Percentiles rank a stretch among this genome's conserved stretches.
phyloP scores from a whole-genome alignment of 2,888 invertebrate genomes.

The Oscheius sp. region DNA sequence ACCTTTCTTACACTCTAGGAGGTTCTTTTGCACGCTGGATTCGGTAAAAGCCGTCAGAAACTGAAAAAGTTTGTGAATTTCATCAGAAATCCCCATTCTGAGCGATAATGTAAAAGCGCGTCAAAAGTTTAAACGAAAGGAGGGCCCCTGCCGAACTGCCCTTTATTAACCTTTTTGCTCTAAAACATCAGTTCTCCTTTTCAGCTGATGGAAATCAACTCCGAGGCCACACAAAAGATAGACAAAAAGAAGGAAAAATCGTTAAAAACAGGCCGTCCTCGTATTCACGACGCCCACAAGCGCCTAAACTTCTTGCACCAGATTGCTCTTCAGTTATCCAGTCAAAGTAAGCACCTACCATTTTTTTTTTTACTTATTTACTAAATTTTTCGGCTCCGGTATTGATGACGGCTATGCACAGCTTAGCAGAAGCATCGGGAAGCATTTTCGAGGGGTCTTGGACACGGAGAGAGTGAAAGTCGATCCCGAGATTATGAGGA shows the following conservation, averaged over 20 bases:
- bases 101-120: too few relatives aligned
- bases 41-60: too few relatives aligned
- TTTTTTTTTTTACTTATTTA: conserved; percentile 8
- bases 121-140: too few relatives aligned
- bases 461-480: conserved; percentile 56
- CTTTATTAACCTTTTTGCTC: not conserved
- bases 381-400: conserved; percentile 32
- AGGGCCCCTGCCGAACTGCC: too few relatives aligned
- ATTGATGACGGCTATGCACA: conserved; percentile 58
- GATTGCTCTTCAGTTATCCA: conserved; percentile 41
- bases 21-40: too few relatives aligned
- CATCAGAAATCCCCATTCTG: too few relatives aligned
- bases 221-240: not conserved
- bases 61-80: too few relatives aligned
- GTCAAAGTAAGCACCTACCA: conserved; percentile 37
- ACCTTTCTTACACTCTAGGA: too few relatives aligned
- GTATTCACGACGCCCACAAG: conserved; percentile 28
- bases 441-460: conserved; percentile 56
- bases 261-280: not conserved
- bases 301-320: conserved; percentile 50
- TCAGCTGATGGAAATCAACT: too few relatives aligned
- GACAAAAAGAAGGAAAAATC: not conserved
- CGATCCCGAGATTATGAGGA: conserved; percentile 51
- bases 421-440: conserved; percentile 50
- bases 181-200: too few relatives aligned